Evolutionary conservation across 2,888 invertebrate genomes (phyloP).

Genomic region (Drosophila austrosaltans): DNA sequence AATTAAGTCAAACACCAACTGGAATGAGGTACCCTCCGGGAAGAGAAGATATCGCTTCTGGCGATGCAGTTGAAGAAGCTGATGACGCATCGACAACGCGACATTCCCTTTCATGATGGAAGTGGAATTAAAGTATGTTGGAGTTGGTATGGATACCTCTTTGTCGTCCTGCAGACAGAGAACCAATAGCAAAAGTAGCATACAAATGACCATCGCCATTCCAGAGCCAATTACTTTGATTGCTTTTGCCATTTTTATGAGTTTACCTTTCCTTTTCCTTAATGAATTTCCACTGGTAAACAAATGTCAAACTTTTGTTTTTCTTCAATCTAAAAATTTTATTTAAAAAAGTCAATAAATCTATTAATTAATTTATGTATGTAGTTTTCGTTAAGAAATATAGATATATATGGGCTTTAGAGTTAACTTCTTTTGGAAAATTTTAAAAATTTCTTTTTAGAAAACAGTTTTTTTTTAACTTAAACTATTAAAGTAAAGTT

Average conservation of each 20-base stretch:
- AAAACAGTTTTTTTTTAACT: no score
- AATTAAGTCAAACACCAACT: constrained; percentile 83
- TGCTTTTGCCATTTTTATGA: constrained; percentile 55
- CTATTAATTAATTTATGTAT: no score
- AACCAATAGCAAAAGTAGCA: constrained; percentile 38
- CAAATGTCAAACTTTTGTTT: neutral
- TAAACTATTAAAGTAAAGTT: no score
- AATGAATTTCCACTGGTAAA: neutral
- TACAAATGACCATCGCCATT: constrained; percentile 15
- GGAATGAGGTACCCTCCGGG: constrained; percentile 84
- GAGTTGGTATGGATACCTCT: neutral
- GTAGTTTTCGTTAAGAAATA: no score
- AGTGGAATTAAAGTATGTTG: neutral
- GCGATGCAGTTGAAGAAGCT: constrained; percentile 76
- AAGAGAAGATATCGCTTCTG: constrained; percentile 84
- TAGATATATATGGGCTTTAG: no score
- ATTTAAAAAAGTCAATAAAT: neutral
- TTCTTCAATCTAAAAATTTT: no score
- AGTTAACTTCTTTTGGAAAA: no score
- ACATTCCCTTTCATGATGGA: neutral
- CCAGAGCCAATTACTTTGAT: constrained; percentile 54
- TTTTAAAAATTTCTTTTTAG: no score
- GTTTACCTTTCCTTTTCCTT: neutral
- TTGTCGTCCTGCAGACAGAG: constrained; percentile 20
- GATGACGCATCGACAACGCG: constrained; percentile 36